Evolutionary conservation across 2,113 vertebrate genomes (phyloP).

Genomic region (Carassius carassius): DNA sequence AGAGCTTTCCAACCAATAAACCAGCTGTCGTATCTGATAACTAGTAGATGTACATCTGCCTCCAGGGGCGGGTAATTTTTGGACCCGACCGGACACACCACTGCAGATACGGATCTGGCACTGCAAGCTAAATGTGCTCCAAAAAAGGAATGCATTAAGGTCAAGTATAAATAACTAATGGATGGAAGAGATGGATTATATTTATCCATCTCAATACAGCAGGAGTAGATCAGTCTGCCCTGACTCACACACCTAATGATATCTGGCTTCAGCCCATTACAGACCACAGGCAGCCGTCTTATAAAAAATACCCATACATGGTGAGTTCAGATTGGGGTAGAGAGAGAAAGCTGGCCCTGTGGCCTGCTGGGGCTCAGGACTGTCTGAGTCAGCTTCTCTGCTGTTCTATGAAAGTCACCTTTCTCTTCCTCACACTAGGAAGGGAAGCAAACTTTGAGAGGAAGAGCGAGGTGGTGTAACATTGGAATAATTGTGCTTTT

Average conservation of each 20-base stretch:
- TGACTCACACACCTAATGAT: slow-evolving; percentile 79
- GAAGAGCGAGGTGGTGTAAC: slow-evolving; percentile 4
- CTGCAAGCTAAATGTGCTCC: slow-evolving; percentile 36
- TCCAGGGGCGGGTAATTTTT: background rate
- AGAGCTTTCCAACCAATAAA: slow-evolving; percentile 44
- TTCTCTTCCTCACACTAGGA: slow-evolving; percentile 54
- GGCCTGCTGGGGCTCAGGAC: slow-evolving; percentile 65
- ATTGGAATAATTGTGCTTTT: slow-evolving; percentile 16
- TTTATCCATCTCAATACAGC: slow-evolving; percentile 81
- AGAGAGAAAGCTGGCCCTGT: slow-evolving; percentile 63
- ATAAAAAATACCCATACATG: slow-evolving; percentile 55
- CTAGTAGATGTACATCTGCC: slow-evolving; percentile 44
- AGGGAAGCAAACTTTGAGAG: background rate
- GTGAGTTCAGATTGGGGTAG: slow-evolving; percentile 61
- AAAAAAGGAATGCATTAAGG: slow-evolving; percentile 59
- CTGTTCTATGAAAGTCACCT: slow-evolving; percentile 73
- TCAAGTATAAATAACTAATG: slow-evolving; percentile 75
- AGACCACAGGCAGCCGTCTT: slow-evolving; percentile 62
- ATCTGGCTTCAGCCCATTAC: slow-evolving; percentile 75
- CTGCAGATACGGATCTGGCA: slow-evolving; percentile 45
- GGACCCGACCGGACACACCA: slow-evolving; percentile 22
- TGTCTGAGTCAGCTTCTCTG: slow-evolving; percentile 72
- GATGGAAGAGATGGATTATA: slow-evolving; percentile 77
- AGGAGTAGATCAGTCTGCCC: slow-evolving; percentile 77
- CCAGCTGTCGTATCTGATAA: slow-evolving; percentile 48